Conservation (phyloP, 2,888 invertebrate species). For the Nomada fabriciana region DNA sequence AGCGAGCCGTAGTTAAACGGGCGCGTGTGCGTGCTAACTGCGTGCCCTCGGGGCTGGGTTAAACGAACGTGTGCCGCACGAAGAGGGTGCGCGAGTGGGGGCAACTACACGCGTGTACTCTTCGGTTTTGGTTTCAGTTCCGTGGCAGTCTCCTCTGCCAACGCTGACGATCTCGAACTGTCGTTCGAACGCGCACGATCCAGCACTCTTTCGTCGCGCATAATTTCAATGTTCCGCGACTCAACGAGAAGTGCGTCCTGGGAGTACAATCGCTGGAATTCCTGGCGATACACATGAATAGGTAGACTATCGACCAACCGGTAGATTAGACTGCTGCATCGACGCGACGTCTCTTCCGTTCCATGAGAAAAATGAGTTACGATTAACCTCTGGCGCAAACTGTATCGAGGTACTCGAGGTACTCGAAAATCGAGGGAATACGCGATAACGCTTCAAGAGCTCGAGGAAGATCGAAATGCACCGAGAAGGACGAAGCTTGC, state of each 20-base stretch:
- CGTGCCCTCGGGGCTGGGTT: conserved; percentile 44
- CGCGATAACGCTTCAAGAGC: background rate
- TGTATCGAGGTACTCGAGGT: background rate
- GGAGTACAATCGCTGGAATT: conserved; percentile 3
- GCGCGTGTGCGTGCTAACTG: conserved; percentile 31
- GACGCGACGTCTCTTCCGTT: background rate
- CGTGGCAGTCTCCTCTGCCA: conserved; percentile 72
- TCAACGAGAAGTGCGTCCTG: background rate
- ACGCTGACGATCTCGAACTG: conserved; percentile 52
- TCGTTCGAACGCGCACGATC: background rate
- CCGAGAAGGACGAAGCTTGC: conserved; percentile 10
- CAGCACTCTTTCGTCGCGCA: background rate
- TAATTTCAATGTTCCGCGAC: background rate
- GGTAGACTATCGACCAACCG: background rate
- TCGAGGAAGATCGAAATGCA: conserved; percentile 14
- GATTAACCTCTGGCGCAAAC: background rate
- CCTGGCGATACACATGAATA: background rate
- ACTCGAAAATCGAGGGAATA: background rate
- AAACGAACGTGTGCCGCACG: conserved; percentile 63
- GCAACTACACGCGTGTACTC: conserved; percentile 79
- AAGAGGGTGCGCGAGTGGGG: conserved; percentile 73
- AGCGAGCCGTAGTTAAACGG: conserved; percentile 14
- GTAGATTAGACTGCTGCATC: background rate
- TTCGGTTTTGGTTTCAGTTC: conserved; percentile 83
- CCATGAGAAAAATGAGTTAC: background rate